Base-by-base conservation (phyloP, 2,113 vertebrate species). In the Anhinga anhinga region DNA sequence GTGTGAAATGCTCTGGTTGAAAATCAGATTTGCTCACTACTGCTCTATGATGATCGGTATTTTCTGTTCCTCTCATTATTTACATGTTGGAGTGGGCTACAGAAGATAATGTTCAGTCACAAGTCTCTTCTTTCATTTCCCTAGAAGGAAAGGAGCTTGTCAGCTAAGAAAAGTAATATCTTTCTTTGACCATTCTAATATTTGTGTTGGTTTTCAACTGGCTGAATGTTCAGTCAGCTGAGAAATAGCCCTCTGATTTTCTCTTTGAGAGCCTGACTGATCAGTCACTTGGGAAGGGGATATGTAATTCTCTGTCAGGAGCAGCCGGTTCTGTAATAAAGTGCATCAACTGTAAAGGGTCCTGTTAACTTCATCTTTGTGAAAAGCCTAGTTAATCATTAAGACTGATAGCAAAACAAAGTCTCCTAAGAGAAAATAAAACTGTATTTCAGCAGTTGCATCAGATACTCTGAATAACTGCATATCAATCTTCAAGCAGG, bases 141-240 rank as follows among this genome's bases (percentile, higher is more conserved):
- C 72, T 84, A 59, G 67, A 71, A 67, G 88, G 38, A 83, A 94
- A 92, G 47, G 59, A 93, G 32, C 79, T 90, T 95, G 92, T 93
- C 92, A 91, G 61, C 63, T 89, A 55, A 82, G 88, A 56, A 91
- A 87, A 88, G 62, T 72, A 69, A 5, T 69, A 47, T 13, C 27
- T 27, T 91, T 73, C 67, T 94, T 82, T 77, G 84, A 58, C 89
- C 84, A 17, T 91, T 94, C 63, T 85, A 38, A 52, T 96, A 88
- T 72, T 95, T 91, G 47, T 85, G 61, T 76, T 95, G 44, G 44
- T 93, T 92, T 93, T 92, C 66, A 93, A 36, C 45, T 94, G 81
- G 18, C 78, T 90, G 87, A 92, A 78, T 81, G 86, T 58, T 97
- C 89, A 87, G 94, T 88, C 91, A 96, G 27, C 83, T 89, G 92